Evolutionary conservation across 2,888 invertebrate species (phyloP), one percentile per base, ranked within the genome.

Genomic region (Nomada ruficornis): DNA sequence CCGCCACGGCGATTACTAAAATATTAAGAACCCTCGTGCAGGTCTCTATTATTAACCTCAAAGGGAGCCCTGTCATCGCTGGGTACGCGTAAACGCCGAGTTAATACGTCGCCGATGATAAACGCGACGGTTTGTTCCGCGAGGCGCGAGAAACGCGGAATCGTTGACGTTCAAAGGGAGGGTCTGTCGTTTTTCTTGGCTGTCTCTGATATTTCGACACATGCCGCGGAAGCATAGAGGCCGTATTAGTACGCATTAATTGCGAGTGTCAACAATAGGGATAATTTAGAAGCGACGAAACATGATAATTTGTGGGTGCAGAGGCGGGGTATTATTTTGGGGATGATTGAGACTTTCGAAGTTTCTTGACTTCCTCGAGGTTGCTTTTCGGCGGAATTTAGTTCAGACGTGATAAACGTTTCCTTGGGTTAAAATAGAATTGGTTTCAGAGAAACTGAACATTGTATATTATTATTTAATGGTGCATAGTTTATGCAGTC

Each of bases 61-160:
- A 89, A 90, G 89, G 82, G 80, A 85, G 75, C 73, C 83, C 85
- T 89, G 89, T 90, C 90, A 86, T 81, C 90, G 82, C 86, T 81
- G 75, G 75, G 77, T 78, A 84, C 87, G 85, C 90, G 89, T 92
- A 91, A 93, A 91, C 83, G 91, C 90, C 85, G 84, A 55, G 80
- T 89, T 91, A 91, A 92, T 92, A 91, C 91, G 90, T 82, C 80
- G 60, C 74, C 86, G 88, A 91, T 90, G 92, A 92, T 91, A 91
- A 90, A 92, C 90, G 90, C 83, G 90, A 89, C 89, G 82, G 84
- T 89, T 82, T 89, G 85, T 86, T 82, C 76, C 73, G 64, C 54
- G 77, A 68, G 73, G 44, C 71, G 67, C 76, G 63, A 44, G 80
- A 62, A 26, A 44, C 76, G 15, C 54, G 52, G 63, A 42, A 47